Conservation (phyloP, 2,888 invertebrate species). For the Ochropacha duplaris region DNA sequence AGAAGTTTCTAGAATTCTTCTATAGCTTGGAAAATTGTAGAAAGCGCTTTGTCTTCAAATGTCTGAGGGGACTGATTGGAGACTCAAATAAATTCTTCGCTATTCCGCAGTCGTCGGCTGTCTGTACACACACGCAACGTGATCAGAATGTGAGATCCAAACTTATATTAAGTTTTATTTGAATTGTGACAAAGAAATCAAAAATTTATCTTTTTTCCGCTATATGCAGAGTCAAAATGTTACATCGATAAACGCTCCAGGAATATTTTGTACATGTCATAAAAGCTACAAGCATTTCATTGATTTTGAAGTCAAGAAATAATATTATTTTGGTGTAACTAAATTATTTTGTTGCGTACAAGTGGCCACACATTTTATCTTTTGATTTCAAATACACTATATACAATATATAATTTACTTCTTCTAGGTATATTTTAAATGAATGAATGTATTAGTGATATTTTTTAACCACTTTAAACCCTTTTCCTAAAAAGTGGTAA, state of each 20-base stretch:
- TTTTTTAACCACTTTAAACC: too few relatives aligned
- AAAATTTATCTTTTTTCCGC: conserved; percentile 19
- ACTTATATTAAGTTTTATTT: conserved; percentile 31
- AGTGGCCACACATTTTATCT: too few relatives aligned
- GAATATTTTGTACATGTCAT: neutral
- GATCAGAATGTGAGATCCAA: conserved; percentile 38
- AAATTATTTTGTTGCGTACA: too few relatives aligned
- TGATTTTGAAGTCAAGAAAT: too few relatives aligned
- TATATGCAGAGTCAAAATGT: neutral
- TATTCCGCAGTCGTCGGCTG: conserved; percentile 39
- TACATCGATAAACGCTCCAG: neutral
- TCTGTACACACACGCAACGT: conserved; percentile 39
- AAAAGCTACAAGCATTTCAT: too few relatives aligned
- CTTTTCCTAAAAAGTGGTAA: too few relatives aligned
- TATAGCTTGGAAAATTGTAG: conserved; percentile 39
- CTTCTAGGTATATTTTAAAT: too few relatives aligned
- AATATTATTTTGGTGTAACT: too few relatives aligned
- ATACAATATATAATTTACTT: too few relatives aligned
- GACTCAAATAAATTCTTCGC: conserved; percentile 68
- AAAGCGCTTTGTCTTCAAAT: conserved; percentile 61
- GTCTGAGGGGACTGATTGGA: conserved; percentile 65
- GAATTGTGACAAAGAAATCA: conserved; percentile 24
- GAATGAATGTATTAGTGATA: too few relatives aligned
- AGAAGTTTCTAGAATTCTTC: too few relatives aligned
- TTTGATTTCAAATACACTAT: too few relatives aligned